Base-by-base conservation (phyloP, 2,797 vertebrate species). In the Xiphophorus birchmanni region DNA sequence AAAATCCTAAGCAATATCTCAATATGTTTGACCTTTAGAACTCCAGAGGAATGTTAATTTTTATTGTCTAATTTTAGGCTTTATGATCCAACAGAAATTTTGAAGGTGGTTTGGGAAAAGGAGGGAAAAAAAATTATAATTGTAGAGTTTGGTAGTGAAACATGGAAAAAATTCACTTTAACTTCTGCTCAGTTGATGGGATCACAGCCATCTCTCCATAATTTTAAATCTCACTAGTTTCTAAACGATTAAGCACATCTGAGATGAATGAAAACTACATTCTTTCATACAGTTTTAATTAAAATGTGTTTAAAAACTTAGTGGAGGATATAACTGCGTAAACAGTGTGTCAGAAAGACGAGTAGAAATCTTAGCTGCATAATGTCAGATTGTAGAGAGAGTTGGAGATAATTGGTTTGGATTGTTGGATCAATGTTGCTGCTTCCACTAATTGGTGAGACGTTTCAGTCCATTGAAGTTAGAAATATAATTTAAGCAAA, bases 321-420 rank as follows among this genome's bases (percentile, higher is more conserved):
- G 47, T 18, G 47, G 47, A 48, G 47, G 23, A 26, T 54, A 54
- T 54, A 10, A 26, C 52, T 54, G 21, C 7, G 8, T 23, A 23
- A 65, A 21, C 18, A 1, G 60, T 3, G 35, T 18, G 15, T 37
- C 1, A 65, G 32, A 58, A 58, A 21, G 18, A 32, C 4, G 35
- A 18, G 37, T 12, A 42, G 21, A 69, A 69, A 40, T 69, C 17
- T 69, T 69, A 12, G 40, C 37, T 69, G 18, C 35, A 23, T 40
- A 5, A 42, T 11, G 35, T 35, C 17, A 42, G 21, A 42, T 73
- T 13, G 21, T 58, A 37, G 45, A 74, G 73, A 76, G 78, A 35
- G 65, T 67, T 52, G 26, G n/a, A 58, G 35, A 18, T 87, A 77
- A 80, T 74, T 86, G 47, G 35, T 76, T 75, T 77, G 69, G 76